phyloP scores from a whole-genome alignment of 2,888 invertebrate species.

The Trilocha varians region DNA sequence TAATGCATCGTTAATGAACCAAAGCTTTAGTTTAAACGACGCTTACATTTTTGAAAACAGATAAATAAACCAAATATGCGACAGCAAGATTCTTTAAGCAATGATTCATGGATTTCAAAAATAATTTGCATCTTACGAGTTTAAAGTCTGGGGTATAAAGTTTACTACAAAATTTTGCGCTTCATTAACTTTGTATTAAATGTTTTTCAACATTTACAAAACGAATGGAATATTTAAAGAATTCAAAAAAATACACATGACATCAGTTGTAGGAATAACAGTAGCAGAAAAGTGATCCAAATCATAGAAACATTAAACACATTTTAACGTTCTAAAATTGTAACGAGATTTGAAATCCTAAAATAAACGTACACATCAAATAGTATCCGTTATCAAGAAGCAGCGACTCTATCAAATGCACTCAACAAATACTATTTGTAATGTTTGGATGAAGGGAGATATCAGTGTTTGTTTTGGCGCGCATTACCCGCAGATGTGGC shows the following conservation, averaged over 20 bases:
- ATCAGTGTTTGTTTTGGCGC: not conserved
- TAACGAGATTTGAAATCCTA: not conserved
- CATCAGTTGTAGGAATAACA: too few relatives aligned
- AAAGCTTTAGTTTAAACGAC: not conserved
- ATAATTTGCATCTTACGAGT: not conserved
- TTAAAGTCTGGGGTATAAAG: too few relatives aligned
- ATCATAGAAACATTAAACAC: too few relatives aligned
- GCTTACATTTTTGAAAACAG: not conserved
- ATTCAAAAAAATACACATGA: too few relatives aligned
- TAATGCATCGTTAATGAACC: not conserved
- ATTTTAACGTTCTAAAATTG: too few relatives aligned
- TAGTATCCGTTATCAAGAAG: not conserved
- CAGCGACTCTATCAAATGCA: not conserved
- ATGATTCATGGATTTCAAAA: not conserved
- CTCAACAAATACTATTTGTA: not conserved
- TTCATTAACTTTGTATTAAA: too few relatives aligned
- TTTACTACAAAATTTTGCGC: too few relatives aligned
- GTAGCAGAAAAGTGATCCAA: too few relatives aligned
- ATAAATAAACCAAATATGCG: not conserved
- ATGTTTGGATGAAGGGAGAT: not conserved
- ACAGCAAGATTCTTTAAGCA: not conserved
- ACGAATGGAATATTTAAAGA: too few relatives aligned
- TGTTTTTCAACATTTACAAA: too few relatives aligned
- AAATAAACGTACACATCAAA: not conserved
- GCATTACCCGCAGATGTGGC: not conserved